A percentile compares a stretch with the other conserved stretches of the same genome.
Conservation (phyloP, 2,888 invertebrate genomes). For the Rhyacophila evoluta region DNA sequence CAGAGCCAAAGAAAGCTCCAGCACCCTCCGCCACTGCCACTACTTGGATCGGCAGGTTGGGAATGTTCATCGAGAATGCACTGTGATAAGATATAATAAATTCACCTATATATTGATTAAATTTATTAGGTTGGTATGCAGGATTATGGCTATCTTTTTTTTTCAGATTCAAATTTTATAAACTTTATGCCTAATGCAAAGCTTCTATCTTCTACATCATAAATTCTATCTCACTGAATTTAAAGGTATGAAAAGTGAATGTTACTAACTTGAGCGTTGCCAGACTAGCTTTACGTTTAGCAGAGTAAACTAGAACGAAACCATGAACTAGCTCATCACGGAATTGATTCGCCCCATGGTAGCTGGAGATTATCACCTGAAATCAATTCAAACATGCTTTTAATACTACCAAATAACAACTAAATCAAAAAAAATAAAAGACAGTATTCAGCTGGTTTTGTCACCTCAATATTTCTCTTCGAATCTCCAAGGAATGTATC, state of each 20-base stretch:
- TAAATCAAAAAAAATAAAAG: constrained; percentile 30
- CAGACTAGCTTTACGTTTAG: constrained; percentile 93
- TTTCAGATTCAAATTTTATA: too few relatives aligned
- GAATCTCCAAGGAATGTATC: constrained; percentile 94
- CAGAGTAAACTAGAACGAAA: constrained; percentile 94
- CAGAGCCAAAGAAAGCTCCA: constrained; percentile 90
- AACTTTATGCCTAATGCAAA: too few relatives aligned
- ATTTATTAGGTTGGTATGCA: too few relatives aligned
- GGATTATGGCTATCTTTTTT: too few relatives aligned
- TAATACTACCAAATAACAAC: background rate
- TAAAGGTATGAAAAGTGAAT: too few relatives aligned
- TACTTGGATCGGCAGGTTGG: constrained; percentile 93
- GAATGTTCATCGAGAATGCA: constrained; percentile 93
- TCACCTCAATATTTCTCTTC: constrained; percentile 86
- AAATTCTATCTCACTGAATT: too few relatives aligned
- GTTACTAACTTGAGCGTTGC: constrained; percentile 85
- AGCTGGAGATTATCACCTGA: constrained; percentile 89
- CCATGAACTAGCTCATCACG: constrained; percentile 94
- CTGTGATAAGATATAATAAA: constrained; percentile 64
- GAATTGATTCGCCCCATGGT: constrained; percentile 93
- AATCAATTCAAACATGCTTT: constrained; percentile 39
- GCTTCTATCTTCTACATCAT: too few relatives aligned
- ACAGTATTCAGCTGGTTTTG: background rate
- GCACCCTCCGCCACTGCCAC: constrained; percentile 93
- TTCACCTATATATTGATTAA: too few relatives aligned